A percentile compares a stretch with the other conserved stretches of the same genome.
phyloP scores from a whole-genome alignment of 2,888 invertebrate species.

The Chironomus tentans region DNA sequence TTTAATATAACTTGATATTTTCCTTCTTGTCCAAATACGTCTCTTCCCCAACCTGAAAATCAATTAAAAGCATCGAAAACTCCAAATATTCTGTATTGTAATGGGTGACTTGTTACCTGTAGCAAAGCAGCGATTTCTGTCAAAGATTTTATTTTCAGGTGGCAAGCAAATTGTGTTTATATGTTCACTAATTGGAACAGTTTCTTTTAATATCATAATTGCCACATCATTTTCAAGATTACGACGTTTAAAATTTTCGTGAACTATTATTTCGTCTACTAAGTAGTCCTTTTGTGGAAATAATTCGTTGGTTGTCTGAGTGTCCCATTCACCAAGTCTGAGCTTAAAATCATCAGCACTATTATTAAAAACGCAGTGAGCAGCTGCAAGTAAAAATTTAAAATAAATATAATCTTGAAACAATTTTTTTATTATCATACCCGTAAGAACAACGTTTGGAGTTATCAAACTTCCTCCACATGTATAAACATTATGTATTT shows the following conservation, averaged over 20 bases:
- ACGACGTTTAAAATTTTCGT: constrained; percentile 53
- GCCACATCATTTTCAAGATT: constrained; percentile 65
- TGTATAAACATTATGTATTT: constrained; percentile 42
- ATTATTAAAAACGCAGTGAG: constrained; percentile 54
- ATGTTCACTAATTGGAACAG: constrained; percentile 55
- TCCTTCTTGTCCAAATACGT: constrained; percentile 42
- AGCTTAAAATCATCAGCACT: too few species aligned
- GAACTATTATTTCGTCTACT: constrained; percentile 49
- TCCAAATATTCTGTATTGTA: too few species aligned
- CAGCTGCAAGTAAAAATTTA: too few species aligned
- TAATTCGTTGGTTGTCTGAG: constrained; percentile 60
- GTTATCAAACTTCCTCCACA: constrained; percentile 40
- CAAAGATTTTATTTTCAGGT: constrained; percentile 39
- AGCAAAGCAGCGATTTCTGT: constrained; percentile 35
- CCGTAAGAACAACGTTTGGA: constrained; percentile 30
- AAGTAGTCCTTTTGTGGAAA: constrained; percentile 60
- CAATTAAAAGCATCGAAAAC: too few species aligned
- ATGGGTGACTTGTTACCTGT: constrained; percentile 33
- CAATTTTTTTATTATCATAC: not conserved
- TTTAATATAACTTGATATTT: constrained; percentile 56
- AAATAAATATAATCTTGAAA: constrained; percentile 59
- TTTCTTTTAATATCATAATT: constrained; percentile 52
- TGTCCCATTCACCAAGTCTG: constrained; percentile 63
- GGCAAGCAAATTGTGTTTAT: constrained; percentile 63
- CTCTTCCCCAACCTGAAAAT: constrained; percentile 33